A percentile compares a stretch with the other conserved stretches of the same genome.
Evolutionary conservation across 2,113 vertebrate genomes (phyloP).

Genomic region (Pedetes capensis): DNA sequence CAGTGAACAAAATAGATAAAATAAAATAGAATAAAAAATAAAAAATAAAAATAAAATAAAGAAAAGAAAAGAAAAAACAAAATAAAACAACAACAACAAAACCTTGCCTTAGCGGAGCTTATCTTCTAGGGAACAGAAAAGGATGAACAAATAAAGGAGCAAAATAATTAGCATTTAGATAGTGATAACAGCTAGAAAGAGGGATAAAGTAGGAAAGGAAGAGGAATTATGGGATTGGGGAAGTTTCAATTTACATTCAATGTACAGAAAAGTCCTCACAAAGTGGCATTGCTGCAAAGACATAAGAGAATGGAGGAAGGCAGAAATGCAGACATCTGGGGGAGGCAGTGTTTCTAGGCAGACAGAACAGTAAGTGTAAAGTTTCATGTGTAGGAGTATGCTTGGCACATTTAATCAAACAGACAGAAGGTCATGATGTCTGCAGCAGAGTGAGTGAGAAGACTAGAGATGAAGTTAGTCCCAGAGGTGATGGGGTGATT

Average conservation of each 20-base stretch:
- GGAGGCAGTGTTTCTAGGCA: background rate
- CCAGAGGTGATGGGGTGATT: background rate
- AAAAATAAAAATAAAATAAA: too few species aligned
- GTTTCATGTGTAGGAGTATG: background rate
- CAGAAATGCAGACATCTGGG: background rate
- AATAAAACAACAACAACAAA: too few species aligned
- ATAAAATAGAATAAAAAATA: too few species aligned
- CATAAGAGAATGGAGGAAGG: background rate
- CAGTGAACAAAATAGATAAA: background rate
- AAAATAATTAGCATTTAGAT: background rate
- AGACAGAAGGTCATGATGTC: background rate
- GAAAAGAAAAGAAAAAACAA: too few species aligned
- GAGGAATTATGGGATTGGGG: background rate
- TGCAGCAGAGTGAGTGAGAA: background rate
- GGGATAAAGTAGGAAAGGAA: background rate
- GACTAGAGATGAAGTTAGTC: background rate
- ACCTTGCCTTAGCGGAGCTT: background rate
- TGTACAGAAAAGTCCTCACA: background rate
- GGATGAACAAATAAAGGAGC: background rate
- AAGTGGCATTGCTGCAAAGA: background rate
- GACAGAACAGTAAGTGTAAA: background rate
- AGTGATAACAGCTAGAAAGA: background rate
- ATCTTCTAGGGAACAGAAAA: background rate
- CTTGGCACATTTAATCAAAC: background rate
- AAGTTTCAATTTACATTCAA: background rate